phyloP scores from a whole-genome alignment of 2,113 vertebrate genomes.

The Marmota flaviventris region DNA sequence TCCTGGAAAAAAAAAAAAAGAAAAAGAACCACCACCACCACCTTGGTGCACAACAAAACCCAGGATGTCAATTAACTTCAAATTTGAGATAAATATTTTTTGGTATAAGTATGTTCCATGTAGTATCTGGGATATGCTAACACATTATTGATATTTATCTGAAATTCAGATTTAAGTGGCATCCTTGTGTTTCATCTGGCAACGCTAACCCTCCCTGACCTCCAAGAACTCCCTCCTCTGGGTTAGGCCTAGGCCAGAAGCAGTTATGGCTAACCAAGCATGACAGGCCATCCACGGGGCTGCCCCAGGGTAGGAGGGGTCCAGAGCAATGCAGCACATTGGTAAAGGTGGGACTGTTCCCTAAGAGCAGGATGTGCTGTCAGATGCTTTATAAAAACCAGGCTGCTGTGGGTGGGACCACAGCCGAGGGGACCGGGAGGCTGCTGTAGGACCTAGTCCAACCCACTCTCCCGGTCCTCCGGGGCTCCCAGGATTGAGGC shows the following conservation, averaged over 20 bases:
- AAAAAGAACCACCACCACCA: not conserved
- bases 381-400: not conserved
- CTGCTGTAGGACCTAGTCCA: too few relatives aligned
- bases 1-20: not conserved
- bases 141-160: not conserved
- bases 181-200: not conserved
- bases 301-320: not conserved
- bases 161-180: not conserved
- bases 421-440: not conserved
- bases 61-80: too few relatives aligned
- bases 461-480: not conserved
- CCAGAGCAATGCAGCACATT: not conserved
- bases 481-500: fast-evolving
- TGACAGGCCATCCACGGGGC: not conserved
- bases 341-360: not conserved
- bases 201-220: not conserved
- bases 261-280: not conserved
- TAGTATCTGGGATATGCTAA: not conserved
- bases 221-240: not conserved
- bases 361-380: not conserved
- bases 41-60: too few relatives aligned
- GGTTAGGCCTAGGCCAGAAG: not conserved
- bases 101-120: not conserved
- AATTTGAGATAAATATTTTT: not conserved
- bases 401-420: not conserved